These are phyloP conservation scores for Promerops cafer DNA, from an alignment of 2,113 vertebrate species.

Conservation along the genomic window DNA sequence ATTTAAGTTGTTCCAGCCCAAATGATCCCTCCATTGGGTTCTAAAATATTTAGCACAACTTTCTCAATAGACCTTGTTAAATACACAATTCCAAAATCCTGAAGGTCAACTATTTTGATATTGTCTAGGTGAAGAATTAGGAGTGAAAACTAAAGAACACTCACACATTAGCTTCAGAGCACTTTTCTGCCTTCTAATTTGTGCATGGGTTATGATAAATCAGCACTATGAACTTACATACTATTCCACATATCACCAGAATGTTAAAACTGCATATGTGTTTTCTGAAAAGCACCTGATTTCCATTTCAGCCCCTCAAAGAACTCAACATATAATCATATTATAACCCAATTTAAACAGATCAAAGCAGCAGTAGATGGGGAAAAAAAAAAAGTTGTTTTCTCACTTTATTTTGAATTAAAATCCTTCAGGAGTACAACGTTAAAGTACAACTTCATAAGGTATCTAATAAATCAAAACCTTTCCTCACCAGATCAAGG, in stretches of 20 bases:
- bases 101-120: not conserved
- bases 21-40: not conserved
- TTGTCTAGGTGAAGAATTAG: not conserved
- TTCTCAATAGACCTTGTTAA: not conserved
- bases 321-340: not conserved
- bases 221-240: not conserved
- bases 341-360: not conserved
- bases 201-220: not conserved
- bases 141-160: not conserved
- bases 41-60: not conserved
- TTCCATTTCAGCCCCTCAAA: not conserved
- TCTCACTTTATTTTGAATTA: not conserved
- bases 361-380: not conserved
- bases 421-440: conserved; percentile 5
- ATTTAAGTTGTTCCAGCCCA: not conserved
- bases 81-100: fast-evolving
- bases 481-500: conserved; percentile 39
- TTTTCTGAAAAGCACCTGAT: conserved; percentile 6
- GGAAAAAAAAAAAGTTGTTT: not conserved
- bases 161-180: not conserved
- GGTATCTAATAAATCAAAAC: conserved; percentile 10
- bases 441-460: conserved; percentile 16
- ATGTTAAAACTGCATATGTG: not conserved
- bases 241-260: not conserved
- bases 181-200: not conserved